These are phyloP conservation scores for Pitangus sulphuratus DNA, from an alignment of 2,797 vertebrate genomes.

Conservation along the genomic window DNA sequence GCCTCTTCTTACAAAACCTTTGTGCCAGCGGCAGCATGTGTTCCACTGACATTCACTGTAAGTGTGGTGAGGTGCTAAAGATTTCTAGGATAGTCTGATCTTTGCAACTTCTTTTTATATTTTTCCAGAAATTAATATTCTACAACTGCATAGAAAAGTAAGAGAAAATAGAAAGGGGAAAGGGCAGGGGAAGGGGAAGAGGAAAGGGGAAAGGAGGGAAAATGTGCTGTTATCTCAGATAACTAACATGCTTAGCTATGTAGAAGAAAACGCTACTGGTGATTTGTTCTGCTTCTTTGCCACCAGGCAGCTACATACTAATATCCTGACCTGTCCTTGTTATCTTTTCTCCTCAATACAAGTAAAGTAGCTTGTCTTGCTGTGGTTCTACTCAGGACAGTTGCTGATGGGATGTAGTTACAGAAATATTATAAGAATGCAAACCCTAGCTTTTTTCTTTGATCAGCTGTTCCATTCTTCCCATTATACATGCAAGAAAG, in stretches of 20 bases:
- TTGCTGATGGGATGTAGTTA: neutral
- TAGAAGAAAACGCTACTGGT: neutral
- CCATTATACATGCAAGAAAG: neutral
- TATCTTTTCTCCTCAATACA: neutral
- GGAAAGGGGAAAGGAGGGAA: neutral
- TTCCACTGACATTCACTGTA: neutral
- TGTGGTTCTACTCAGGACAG: neutral
- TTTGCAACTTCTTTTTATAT: neutral
- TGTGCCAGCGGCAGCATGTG: neutral
- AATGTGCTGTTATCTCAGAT: neutral
- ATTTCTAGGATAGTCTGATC: neutral
- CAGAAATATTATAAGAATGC: neutral
- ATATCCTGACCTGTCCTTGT: neutral
- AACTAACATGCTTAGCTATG: neutral
- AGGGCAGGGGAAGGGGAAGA: neutral
- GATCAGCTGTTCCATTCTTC: neutral
- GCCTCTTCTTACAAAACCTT: neutral
- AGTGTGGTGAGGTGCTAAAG: neutral
- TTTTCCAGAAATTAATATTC: neutral
- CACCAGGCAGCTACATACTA: neutral
- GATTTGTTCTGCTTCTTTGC: neutral
- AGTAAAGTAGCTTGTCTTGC: neutral
- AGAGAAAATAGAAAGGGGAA: neutral
- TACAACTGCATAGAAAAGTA: neutral
- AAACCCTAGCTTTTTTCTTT: neutral